These are phyloP conservation scores for Digitonthophagus gazella DNA, from an alignment of 2,888 invertebrate species.

Conservation along the genomic window DNA sequence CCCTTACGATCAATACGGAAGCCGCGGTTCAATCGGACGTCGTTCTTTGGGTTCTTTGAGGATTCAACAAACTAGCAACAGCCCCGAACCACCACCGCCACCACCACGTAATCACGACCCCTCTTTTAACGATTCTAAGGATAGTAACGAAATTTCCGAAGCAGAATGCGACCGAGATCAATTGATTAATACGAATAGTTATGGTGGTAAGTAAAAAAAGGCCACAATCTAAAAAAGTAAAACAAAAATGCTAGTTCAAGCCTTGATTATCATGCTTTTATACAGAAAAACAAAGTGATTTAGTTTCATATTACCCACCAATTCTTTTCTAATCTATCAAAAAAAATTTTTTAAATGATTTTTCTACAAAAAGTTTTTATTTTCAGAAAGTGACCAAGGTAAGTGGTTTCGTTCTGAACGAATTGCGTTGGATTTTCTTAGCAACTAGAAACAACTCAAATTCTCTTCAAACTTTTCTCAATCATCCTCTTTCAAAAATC, in stretches of 20 bases:
- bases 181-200: constrained; percentile 73
- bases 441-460: background rate
- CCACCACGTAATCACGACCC: constrained; percentile 81
- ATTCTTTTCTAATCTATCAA: background rate
- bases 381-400: constrained; percentile 54
- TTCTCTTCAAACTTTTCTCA: no score
- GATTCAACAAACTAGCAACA: constrained; percentile 57
- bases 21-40: constrained; percentile 75
- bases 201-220: constrained; percentile 67
- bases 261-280: constrained; percentile 10
- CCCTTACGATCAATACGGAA: constrained; percentile 87
- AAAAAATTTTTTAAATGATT: constrained; percentile 8
- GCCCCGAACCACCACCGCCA: constrained; percentile 67
- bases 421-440: constrained; percentile 7
- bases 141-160: constrained; percentile 91
- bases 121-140: constrained; percentile 89
- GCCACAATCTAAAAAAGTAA: background rate
- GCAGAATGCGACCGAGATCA: constrained; percentile 88
- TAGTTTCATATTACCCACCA: constrained; percentile 10
- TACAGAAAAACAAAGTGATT: constrained; percentile 5
- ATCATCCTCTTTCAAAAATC: background rate
- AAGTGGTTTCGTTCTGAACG: constrained; percentile 38
- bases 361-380: constrained; percentile 35
- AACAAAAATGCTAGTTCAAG: background rate
- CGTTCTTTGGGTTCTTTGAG: constrained; percentile 55